Evolutionary conservation across 2,888 invertebrate genomes (phyloP).

Genomic region (Pristionchus japonicus): DNA sequence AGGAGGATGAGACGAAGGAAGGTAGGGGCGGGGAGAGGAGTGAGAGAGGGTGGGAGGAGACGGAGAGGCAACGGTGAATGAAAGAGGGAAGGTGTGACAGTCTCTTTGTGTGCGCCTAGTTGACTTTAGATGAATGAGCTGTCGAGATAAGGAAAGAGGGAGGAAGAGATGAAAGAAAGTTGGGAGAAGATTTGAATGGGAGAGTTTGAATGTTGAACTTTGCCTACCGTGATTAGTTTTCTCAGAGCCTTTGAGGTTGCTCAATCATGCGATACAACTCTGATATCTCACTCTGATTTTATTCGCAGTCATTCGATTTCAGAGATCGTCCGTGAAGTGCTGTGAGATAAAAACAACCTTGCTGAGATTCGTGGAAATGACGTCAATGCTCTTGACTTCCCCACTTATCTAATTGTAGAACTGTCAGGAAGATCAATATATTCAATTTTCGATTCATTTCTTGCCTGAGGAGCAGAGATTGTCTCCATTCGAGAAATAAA

Average conservation of each 20-base stretch:
- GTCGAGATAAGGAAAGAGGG: constrained; percentile 54
- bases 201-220: constrained; percentile 32
- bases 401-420: not conserved
- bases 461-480: too few relatives aligned
- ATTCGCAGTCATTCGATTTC: not conserved
- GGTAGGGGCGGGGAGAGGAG: not conserved
- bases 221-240: not conserved
- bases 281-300: too few relatives aligned
- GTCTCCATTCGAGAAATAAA: too few relatives aligned
- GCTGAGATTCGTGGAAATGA: not conserved
- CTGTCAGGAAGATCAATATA: too few relatives aligned
- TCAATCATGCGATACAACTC: too few relatives aligned
- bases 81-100: not conserved
- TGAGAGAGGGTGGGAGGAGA: not conserved
- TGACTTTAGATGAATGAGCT: constrained; percentile 49
- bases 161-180: constrained; percentile 16
- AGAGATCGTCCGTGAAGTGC: not conserved
- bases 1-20: not conserved
- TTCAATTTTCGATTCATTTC: too few relatives aligned
- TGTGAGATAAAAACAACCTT: not conserved
- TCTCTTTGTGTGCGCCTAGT: constrained; percentile 26
- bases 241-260: not conserved
- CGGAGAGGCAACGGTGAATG: not conserved
- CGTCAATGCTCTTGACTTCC: not conserved
- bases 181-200: not conserved